A percentile compares a stretch with the other conserved stretches of the same genome.
Evolutionary conservation across 2,888 invertebrate genomes (phyloP).

Genomic region (Lottia gigantea): DNA sequence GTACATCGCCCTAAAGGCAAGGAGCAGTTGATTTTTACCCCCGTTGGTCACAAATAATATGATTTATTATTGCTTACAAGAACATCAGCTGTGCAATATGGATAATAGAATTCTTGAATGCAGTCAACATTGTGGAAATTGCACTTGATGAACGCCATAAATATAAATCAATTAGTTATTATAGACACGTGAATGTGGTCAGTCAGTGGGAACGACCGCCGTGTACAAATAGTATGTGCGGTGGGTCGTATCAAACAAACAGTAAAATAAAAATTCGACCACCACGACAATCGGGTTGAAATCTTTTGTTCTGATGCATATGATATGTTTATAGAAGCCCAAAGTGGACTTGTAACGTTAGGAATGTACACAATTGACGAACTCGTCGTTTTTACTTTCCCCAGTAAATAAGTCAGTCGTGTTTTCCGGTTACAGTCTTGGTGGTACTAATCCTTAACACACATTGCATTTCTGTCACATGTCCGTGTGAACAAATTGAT

Average conservation of each 20-base stretch:
- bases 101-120: neutral
- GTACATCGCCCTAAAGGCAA: neutral
- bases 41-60: neutral
- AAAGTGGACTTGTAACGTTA: slow-evolving; percentile 10
- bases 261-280: too few species aligned
- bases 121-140: slow-evolving; percentile 2
- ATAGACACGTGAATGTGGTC: neutral
- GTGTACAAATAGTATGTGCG: neutral
- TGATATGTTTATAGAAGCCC: neutral
- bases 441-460: neutral
- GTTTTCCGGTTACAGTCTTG: slow-evolving; percentile 9
- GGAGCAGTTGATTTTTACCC: neutral
- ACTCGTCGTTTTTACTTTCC: neutral
- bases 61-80: neutral
- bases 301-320: slow-evolving; percentile 1
- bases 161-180: slow-evolving; percentile 1
- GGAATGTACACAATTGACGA: neutral
- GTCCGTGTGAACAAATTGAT: slow-evolving; percentile 9
- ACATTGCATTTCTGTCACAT: neutral
- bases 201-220: slow-evolving; percentile 1
- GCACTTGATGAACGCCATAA: neutral
- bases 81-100: slow-evolving; percentile 2
- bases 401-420: neutral
- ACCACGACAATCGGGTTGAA: neutral
- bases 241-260: slow-evolving; percentile 4